phyloP scores from a whole-genome alignment of 1,140 invertebrate species.

The Drosophila lacteicornis region DNA sequence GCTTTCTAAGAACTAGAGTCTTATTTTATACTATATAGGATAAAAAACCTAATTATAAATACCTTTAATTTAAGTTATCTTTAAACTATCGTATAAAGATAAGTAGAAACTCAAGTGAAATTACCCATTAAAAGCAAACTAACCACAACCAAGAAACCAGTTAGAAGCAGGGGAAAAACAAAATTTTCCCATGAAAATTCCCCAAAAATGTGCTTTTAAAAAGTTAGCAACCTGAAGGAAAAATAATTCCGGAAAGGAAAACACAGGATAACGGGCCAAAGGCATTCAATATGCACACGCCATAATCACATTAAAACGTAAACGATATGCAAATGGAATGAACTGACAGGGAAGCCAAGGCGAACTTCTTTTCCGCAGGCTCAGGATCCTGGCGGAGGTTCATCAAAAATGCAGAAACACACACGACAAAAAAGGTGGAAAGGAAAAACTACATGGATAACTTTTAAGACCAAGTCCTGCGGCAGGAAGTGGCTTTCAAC shows the following conservation, averaged over 20 bases:
- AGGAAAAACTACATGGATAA: conserved; percentile 59
- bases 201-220: conserved; percentile 58
- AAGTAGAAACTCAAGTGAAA: conserved; percentile 23
- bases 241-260: conserved; percentile 12
- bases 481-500: conserved; percentile 66
- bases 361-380: conserved; percentile 30
- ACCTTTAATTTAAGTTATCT: conserved; percentile 57
- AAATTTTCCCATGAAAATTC: conserved; percentile 30
- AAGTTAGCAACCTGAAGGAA: conserved; percentile 41
- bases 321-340: conserved; percentile 82
- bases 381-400: conserved; percentile 37
- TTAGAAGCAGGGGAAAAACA: neutral
- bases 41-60: too few species aligned
- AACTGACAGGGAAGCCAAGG: conserved; percentile 72
- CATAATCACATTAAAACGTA: conserved; percentile 83
- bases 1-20: neutral
- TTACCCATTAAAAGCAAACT: conserved; percentile 40
- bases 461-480: conserved; percentile 49
- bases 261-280: conserved; percentile 36
- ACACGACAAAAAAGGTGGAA: conserved; percentile 29
- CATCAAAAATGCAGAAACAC: conserved; percentile 76
- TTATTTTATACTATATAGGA: neutral
- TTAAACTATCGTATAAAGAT: neutral
- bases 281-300: conserved; percentile 79
- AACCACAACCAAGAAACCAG: conserved; percentile 37